Percentiles rank a stretch among this genome's conserved stretches.
Conservation (phyloP, 1,140 invertebrate species). For the Plodia interpunctella region DNA sequence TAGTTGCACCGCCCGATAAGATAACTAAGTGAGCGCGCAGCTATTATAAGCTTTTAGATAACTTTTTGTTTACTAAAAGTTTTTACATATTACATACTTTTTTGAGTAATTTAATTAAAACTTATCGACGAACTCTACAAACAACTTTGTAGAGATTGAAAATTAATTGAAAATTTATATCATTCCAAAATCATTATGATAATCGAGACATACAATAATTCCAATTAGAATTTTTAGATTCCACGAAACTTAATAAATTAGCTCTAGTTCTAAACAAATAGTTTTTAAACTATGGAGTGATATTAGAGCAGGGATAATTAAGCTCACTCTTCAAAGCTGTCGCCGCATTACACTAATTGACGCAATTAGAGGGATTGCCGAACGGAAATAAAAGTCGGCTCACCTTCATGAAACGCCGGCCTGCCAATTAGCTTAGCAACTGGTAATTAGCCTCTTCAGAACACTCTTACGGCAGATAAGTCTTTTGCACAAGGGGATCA, state of each 20-base stretch:
- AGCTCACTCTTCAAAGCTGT: constrained; percentile 70
- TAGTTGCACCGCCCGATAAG: constrained; percentile 1
- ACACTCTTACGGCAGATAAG: constrained; percentile 48
- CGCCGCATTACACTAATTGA: constrained; percentile 76
- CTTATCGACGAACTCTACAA: no score
- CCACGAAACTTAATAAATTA: neutral
- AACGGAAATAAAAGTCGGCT: constrained; percentile 76
- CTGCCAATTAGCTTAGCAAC: constrained; percentile 69
- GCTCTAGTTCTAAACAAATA: neutral
- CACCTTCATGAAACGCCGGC: constrained; percentile 75
- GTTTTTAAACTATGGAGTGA: constrained; percentile 15
- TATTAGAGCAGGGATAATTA: constrained; percentile 57
- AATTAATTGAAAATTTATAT: neutral
- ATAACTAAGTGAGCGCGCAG: neutral
- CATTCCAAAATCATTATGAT: no score
- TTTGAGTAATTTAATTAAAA: no score
- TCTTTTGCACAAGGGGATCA: constrained; percentile 55
- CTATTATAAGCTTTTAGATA: constrained; percentile 17
- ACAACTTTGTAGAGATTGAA: neutral
- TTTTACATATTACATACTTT: constrained; percentile 24
- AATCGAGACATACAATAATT: no score
- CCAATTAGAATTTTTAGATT: no score
- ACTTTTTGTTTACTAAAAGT: constrained; percentile 36
- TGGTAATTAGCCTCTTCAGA: constrained; percentile 68
- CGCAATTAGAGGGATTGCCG: constrained; percentile 76